Evolutionary conservation across 92 coral and sea anemone species (phyloP), one percentile per base, ranked within the genome.

Genomic region (Palythoa grandiflora): DNA sequence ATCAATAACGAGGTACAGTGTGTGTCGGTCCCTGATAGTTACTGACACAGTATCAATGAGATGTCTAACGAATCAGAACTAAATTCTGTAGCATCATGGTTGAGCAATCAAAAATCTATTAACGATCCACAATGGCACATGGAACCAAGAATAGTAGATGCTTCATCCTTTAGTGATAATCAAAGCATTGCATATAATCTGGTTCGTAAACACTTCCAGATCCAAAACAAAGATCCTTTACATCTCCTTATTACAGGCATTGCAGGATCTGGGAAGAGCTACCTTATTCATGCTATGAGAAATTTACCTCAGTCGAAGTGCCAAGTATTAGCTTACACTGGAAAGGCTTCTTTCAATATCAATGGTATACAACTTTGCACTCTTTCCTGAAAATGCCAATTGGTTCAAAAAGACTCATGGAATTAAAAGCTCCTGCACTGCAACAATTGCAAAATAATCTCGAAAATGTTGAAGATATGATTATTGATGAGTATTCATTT

Each of bases 21-120:
- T 71, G 21, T 11, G 47, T 68, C 60, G 39, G 86, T 75, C 38
- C 90, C 86, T 48, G 54, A 88, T 28, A 71, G 80, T 66, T 88
- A 79, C 39, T 79, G 86, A 87, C 87, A 88, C 60, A 79, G 57
- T 47, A 48, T 52, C 55, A 52, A 44, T 87, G 79, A 87, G 44
- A 28, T 6, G 38, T 87, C 78, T 36, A 60, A 78, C 59, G 79
- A 87, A 68, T 74, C 53, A 16, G 44, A 78, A 78, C 54, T 87
- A 28, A 47, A 79, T 87, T 78, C 90, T 78, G 84, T 79, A 28
- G 86, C 55, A 47, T 87, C 90, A 28, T 87, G 90, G 90, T 44
- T 87, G 71, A 51, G 48, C 35, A 87, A 87, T 44, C 48, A 44
- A 1, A 44, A 44, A 44, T 54, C 61, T 54, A 57, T 73, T 68